Conservation (phyloP, 2,113 vertebrate genomes). For the Opisthocomus hoazin region DNA sequence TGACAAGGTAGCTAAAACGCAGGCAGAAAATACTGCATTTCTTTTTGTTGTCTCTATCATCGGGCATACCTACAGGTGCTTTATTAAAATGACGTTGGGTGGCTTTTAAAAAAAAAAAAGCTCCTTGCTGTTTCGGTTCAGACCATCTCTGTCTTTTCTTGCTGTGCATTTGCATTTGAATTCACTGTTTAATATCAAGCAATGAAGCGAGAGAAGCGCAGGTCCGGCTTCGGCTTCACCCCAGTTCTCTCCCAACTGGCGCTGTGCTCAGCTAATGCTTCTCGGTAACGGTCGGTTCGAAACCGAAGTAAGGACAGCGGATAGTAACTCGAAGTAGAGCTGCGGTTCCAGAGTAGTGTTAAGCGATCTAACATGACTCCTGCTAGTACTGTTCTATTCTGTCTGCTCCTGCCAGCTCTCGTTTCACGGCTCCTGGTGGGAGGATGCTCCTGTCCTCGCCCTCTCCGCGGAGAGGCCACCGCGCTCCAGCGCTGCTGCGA, state of each 20-base stretch:
- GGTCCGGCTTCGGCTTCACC: conserved; percentile 49
- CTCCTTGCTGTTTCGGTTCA: conserved; percentile 42
- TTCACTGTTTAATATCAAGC: conserved; percentile 59
- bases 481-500: conserved; percentile 16
- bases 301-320: conserved; percentile 12
- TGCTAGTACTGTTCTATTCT: conserved; percentile 46
- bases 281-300: conserved; percentile 5
- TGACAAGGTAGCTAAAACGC: conserved; percentile 26
- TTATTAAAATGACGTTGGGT: conserved; percentile 39
- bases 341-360: conserved; percentile 49
- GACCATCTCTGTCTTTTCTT: conserved; percentile 63
- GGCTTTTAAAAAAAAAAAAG: conserved; percentile 43
- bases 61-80: conserved; percentile 69
- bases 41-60: not conserved
- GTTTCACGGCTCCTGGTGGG: conserved; percentile 23
- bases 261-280: conserved; percentile 64
- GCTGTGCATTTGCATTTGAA: conserved; percentile 59
- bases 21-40: conserved; percentile 38
- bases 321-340: conserved; percentile 25
- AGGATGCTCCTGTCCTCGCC: conserved; percentile 61
- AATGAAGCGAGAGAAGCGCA: conserved; percentile 61
- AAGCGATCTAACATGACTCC: conserved; percentile 49
- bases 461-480: conserved; percentile 41
- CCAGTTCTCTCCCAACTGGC: conserved; percentile 42
- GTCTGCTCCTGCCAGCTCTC: conserved; percentile 64